Conservation (phyloP, 2,888 invertebrate species). For the Neria commutata region DNA sequence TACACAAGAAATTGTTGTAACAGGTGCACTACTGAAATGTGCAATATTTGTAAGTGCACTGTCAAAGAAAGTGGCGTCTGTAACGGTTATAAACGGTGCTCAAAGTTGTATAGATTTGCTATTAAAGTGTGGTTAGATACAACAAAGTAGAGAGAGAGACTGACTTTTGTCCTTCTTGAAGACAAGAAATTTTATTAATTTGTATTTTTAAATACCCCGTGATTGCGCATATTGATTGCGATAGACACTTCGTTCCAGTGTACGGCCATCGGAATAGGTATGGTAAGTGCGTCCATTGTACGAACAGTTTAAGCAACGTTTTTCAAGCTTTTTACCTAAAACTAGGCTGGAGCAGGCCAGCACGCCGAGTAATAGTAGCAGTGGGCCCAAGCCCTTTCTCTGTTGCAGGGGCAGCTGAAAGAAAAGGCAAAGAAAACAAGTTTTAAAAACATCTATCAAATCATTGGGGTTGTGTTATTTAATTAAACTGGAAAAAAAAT, state of each 20-base stretch:
- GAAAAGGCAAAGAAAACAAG: too few relatives aligned
- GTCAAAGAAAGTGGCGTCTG: too few relatives aligned
- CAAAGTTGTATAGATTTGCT: background rate
- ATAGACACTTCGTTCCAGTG: constrained; percentile 48
- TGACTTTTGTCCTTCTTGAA: background rate
- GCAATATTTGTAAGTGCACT: too few relatives aligned
- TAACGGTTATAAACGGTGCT: background rate
- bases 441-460: too few relatives aligned
- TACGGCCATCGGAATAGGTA: constrained; percentile 50
- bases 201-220: constrained; percentile 47
- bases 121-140: background rate
- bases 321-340: constrained; percentile 51
- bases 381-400: background rate
- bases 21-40: too few relatives aligned
- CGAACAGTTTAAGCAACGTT: constrained; percentile 53
- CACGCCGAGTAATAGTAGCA: background rate
- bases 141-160: background rate
- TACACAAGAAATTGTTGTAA: too few relatives aligned
- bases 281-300: constrained; percentile 50
- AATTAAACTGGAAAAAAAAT: too few relatives aligned
- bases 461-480: too few relatives aligned
- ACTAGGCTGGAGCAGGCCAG: constrained; percentile 19
- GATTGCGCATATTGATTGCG: constrained; percentile 40
- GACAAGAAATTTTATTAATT: too few relatives aligned
- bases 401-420: constrained; percentile 27